These are phyloP conservation scores for Ictidomys tridecemlineatus DNA, from an alignment of 2,113 vertebrate species.

Conservation along the genomic window DNA sequence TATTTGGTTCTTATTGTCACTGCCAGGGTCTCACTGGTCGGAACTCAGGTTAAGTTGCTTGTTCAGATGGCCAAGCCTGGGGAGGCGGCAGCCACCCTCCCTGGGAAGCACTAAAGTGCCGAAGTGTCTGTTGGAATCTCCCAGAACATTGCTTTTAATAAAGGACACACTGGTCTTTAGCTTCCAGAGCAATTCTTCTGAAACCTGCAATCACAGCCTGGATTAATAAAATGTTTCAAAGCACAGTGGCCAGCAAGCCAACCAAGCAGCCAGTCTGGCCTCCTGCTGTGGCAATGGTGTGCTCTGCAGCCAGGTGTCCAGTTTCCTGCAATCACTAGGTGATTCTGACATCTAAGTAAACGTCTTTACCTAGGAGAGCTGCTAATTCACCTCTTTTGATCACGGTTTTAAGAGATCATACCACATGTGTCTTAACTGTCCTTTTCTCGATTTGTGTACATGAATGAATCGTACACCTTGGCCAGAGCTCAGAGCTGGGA, in stretches of 20 bases:
- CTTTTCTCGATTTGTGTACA: conserved; percentile 51
- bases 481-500: neutral
- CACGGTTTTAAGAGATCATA: conserved; percentile 17
- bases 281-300: rapidly evolving
- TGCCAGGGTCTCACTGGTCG: neutral
- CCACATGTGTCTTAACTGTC: neutral
- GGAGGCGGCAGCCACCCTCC: neutral
- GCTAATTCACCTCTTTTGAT: conserved; percentile 33
- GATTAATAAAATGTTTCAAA: neutral
- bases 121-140: neutral
- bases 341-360: conserved; percentile 13
- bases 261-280: neutral
- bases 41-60: neutral
- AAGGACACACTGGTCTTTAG: neutral
- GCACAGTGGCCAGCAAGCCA: conserved; percentile 51
- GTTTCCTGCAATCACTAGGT: neutral
- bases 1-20: neutral
- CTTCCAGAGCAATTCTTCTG: neutral
- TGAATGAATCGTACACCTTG: neutral
- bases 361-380: conserved; percentile 57
- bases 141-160: neutral
- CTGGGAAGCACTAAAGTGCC: rapidly evolving
- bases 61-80: neutral
- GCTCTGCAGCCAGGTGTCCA: neutral
- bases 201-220: neutral